Evolutionary conservation across 2,888 invertebrate species (phyloP), one percentile per base, ranked within the genome.

Genomic region (Cheilosia pagana): DNA sequence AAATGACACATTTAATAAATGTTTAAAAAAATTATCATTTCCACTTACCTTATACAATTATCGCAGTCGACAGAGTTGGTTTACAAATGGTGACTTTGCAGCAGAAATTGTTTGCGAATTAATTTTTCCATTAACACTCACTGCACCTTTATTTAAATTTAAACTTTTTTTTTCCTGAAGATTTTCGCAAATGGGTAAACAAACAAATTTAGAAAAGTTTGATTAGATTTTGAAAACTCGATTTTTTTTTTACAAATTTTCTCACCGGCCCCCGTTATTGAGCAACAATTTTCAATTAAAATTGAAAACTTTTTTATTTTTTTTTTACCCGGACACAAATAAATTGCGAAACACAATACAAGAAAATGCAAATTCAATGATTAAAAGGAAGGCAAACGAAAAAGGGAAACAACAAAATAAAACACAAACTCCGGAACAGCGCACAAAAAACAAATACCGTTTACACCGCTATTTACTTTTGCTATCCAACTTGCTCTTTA

Each of bases 221-320:
- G 55, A 70, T 62, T 62, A 16, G 45, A 19, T n/a, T 45, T 43
- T 7, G 23, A 14, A 48, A 60, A n/a, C 68, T 45, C 7, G 7
- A 19, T 45, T 39, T 41, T 63, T 52, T 68, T 35, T 60, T 45
- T 31, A n/a, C 19, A 48, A 31, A 2, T 59, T 25, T 45, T 55
- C 5, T 62, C 31, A 25, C 10, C 28, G 59, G 8, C 3, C 14
- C 1, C 28, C 53, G 52, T 71, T 70, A 41, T 55, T 52, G 35
- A 75, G 75, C 71, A 65, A 76, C 75, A 43, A 57, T 76, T 81
- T 79, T 71, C 85, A 85, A 76, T 85, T 85, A 71, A 85, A 81
- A 76, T 71, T 67, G 50, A 85, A 78, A 81, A 85, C 65, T 63
- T 79, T 78, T 45, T 43, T 39, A 45, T 31, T 21, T 23, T 28